Evolutionary conservation across 2,797 vertebrate genomes (phyloP).

Genomic region (Takifugu rubripes): DNA sequence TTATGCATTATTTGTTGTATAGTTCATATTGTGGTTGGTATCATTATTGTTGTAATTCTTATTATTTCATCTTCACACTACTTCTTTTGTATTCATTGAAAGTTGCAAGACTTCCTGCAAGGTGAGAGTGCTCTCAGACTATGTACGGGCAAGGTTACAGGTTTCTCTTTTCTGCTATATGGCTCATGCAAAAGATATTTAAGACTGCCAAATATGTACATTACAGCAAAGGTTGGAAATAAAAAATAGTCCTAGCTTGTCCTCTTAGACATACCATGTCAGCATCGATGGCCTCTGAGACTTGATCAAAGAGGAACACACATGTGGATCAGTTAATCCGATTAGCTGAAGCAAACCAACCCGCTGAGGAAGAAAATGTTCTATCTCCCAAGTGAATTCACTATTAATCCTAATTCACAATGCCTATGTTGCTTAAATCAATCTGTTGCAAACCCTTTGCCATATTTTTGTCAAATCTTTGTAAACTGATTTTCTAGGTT

Average conservation of each 20-base stretch:
- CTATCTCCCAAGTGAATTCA: conserved; percentile 25
- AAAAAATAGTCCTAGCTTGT: conserved; percentile 11
- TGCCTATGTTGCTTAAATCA: background rate
- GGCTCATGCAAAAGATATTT: background rate
- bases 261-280: conserved; percentile 27
- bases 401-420: conserved; percentile 24
- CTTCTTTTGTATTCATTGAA: background rate
- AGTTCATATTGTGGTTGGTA: too few relatives aligned
- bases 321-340: conserved; percentile 54
- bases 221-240: conserved; percentile 17
- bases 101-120: too few relatives aligned
- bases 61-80: background rate
- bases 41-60: too few relatives aligned
- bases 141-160: too few relatives aligned
- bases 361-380: conserved; percentile 23
- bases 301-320: conserved; percentile 63
- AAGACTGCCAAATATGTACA: conserved; percentile 14
- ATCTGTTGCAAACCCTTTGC: background rate
- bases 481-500: conserved; percentile 6
- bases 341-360: conserved; percentile 45
- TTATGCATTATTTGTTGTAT: too few relatives aligned
- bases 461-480: conserved; percentile 5
- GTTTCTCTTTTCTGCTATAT: background rate
- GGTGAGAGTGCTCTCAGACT: too few relatives aligned
- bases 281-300: conserved; percentile 27